Evolutionary conservation across 2,888 invertebrate genomes (phyloP).

Genomic region (Synanthedon formicaeformis): DNA sequence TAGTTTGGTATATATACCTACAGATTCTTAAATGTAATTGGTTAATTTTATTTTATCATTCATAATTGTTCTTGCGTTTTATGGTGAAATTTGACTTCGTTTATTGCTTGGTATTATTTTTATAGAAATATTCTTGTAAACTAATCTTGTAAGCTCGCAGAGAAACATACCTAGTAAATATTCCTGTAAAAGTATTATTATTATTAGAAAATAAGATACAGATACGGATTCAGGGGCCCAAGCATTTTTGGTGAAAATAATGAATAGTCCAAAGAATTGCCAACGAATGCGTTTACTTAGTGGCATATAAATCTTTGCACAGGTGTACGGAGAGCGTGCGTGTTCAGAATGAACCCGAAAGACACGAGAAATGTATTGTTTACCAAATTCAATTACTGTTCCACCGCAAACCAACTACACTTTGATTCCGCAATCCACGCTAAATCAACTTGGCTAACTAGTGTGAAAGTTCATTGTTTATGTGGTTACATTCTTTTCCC

Average conservation of each 20-base stretch:
- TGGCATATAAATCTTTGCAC: constrained; percentile 26
- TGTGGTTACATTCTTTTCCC: constrained; percentile 10
- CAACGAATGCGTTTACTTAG: neutral
- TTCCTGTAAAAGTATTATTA: too few species aligned
- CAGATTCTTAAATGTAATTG: too few species aligned
- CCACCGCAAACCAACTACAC: constrained; percentile 28
- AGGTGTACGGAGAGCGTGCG: constrained; percentile 34
- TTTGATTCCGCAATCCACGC: constrained; percentile 52
- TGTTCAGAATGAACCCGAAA: constrained; percentile 35
- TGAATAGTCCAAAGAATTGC: neutral
- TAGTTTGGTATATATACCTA: too few species aligned
- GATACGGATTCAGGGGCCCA: too few species aligned
- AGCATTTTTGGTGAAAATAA: neutral
- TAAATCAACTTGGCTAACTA: constrained; percentile 48
- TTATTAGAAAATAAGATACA: too few species aligned
- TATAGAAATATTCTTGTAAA: too few species aligned
- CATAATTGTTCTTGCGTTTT: too few species aligned
- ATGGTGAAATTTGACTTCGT: too few species aligned
- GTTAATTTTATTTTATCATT: too few species aligned
- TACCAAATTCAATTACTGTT: constrained; percentile 57
- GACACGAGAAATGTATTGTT: constrained; percentile 56
- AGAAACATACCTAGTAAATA: too few species aligned
- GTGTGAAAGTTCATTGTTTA: constrained; percentile 67
- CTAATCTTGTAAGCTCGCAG: too few species aligned
- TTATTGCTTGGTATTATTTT: too few species aligned